phyloP scores from a whole-genome alignment of 2,113 vertebrate species.

The Dasyprocta punctata region DNA sequence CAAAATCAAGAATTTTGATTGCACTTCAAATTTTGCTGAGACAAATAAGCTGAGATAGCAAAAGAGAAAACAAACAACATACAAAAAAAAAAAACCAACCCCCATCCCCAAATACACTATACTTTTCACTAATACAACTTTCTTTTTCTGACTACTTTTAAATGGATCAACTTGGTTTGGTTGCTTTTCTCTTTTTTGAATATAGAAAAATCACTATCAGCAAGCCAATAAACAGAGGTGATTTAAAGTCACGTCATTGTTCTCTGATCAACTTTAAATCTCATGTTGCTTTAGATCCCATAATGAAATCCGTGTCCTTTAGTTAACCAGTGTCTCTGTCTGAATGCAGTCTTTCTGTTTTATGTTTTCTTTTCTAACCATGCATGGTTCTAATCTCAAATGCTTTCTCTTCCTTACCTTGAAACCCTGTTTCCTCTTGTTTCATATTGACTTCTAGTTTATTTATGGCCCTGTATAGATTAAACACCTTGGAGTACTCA shows the following conservation, averaged over 20 bases:
- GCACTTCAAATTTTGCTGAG: neutral
- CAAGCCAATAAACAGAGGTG: neutral
- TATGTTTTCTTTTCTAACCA: neutral
- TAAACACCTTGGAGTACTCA: constrained; percentile 33
- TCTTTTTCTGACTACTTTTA: constrained; percentile 25
- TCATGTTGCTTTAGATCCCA: neutral
- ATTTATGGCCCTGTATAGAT: constrained; percentile 17
- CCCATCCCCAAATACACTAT: neutral
- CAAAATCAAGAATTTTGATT: neutral
- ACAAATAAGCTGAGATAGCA: neutral
- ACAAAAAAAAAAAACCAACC: neutral
- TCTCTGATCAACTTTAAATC: constrained; percentile 50
- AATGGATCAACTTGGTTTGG: neutral
- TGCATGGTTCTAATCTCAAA: neutral
- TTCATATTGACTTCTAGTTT: constrained; percentile 31
- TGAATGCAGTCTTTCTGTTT: neutral
- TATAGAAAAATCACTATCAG: neutral
- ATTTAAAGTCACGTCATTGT: neutral
- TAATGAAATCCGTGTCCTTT: constrained; percentile 1
- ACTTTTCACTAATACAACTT: neutral
- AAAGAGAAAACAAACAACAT: neutral
- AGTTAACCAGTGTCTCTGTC: neutral
- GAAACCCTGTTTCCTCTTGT: neutral
- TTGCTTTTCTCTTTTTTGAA: neutral
- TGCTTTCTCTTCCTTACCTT: neutral